These are phyloP conservation scores for Jordanella pulchra DNA, from an alignment of 2,797 vertebrate species.

Conservation along the genomic window DNA sequence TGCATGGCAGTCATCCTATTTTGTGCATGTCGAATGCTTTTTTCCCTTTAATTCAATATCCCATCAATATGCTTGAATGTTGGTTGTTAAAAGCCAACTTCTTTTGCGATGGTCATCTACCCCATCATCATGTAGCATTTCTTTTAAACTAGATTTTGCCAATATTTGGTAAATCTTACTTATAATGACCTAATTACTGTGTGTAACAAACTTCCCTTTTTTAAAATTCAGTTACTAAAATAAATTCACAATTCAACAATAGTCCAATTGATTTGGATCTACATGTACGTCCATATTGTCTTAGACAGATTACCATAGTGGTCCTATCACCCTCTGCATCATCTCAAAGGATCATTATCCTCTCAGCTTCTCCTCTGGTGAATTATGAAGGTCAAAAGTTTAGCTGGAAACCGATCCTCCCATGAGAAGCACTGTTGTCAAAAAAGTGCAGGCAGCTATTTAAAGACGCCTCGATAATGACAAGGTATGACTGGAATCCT, in stretches of 20 bases:
- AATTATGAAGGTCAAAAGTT: slow-evolving; percentile 62
- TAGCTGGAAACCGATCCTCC: slow-evolving; percentile 59
- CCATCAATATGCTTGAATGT: too few species aligned
- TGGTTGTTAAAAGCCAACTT: too few species aligned
- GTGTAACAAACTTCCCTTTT: too few species aligned
- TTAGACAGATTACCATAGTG: background rate
- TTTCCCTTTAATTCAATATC: too few species aligned
- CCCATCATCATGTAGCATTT: too few species aligned
- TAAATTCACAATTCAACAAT: background rate
- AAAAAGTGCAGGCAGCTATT: slow-evolving; percentile 67
- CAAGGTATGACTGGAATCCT: slow-evolving; percentile 56
- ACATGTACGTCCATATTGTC: background rate
- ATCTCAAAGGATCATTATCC: background rate
- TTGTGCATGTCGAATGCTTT: too few species aligned
- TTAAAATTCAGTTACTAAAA: background rate
- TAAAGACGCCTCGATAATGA: slow-evolving; percentile 68
- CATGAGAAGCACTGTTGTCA: slow-evolving; percentile 29
- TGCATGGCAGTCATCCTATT: too few species aligned
- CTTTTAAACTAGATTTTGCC: too few species aligned
- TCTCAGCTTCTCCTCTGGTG: background rate
- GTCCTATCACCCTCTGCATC: background rate
- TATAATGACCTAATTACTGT: too few species aligned
- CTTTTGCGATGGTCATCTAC: too few species aligned
- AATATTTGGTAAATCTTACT: too few species aligned
- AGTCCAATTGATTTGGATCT: background rate